A percentile compares a stretch with the other conserved stretches of the same genome.
Conservation (phyloP, 2,113 vertebrate genomes). For the Synchiropus splendidus region DNA sequence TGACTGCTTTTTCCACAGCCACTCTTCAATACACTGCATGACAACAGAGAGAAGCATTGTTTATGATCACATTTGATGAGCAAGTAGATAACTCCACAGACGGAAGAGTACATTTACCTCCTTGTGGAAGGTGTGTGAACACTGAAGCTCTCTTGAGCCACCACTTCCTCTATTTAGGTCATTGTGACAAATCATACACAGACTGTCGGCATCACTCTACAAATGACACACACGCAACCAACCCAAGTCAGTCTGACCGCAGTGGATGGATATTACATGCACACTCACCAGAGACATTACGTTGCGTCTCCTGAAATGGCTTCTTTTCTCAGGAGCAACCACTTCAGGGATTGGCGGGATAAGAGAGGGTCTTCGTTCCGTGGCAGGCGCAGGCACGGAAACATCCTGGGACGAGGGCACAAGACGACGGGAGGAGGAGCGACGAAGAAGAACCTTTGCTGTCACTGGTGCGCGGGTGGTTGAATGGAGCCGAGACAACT, state of each 20-base stretch:
- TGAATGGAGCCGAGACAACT: slow-evolving; percentile 57
- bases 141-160: slow-evolving; percentile 49
- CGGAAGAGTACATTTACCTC: slow-evolving; percentile 43
- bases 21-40: slow-evolving; percentile 57
- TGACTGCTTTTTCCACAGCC: slow-evolving; percentile 57
- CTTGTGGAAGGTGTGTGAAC: slow-evolving; percentile 60
- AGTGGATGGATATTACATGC: neutral
- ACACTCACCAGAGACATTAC: slow-evolving; percentile 72
- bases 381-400: slow-evolving; percentile 21
- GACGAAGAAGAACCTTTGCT: slow-evolving; percentile 45
- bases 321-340: slow-evolving; percentile 59
- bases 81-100: too few relatives aligned
- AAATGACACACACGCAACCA: slow-evolving; percentile 21
- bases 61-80: neutral
- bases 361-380: slow-evolving; percentile 40
- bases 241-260: neutral
- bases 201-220: slow-evolving; percentile 56
- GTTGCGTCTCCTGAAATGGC: slow-evolving; percentile 69
- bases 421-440: slow-evolving; percentile 58
- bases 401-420: slow-evolving; percentile 23
- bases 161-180: slow-evolving; percentile 37
- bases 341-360: slow-evolving; percentile 66
- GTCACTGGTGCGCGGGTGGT: slow-evolving; percentile 57
- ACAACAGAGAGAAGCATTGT: neutral
- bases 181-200: slow-evolving; percentile 58